A percentile compares a stretch with the other conserved stretches of the same genome.
Conservation (phyloP, 2,113 vertebrate genomes). For the Natator depressus region DNA sequence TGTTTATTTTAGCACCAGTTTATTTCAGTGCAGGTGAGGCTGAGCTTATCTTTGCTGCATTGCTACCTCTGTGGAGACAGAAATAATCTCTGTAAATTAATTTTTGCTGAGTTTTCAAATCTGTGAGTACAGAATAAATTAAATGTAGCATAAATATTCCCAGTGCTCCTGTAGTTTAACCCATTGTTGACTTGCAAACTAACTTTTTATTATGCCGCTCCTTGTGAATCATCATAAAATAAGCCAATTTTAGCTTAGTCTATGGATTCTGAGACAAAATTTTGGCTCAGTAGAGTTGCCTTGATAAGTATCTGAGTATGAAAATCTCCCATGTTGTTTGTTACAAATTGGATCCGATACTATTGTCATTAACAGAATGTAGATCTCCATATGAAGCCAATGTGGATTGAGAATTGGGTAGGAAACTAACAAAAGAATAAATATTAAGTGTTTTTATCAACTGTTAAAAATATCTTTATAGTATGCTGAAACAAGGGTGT, state of each 20-base stretch:
- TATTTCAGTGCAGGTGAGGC: not conserved
- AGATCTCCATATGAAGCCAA: not conserved
- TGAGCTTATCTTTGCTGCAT: not conserved
- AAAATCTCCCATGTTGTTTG: not conserved
- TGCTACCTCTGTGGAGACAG: not conserved
- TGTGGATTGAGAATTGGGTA: not conserved
- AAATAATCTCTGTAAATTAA: not conserved
- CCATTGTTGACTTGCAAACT: not conserved
- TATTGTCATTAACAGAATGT: fast-evolving
- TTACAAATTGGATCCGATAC: not conserved
- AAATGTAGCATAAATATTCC: not conserved
- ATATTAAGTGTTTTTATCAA: not conserved
- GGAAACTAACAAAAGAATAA: fast-evolving
- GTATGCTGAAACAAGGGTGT: not conserved
- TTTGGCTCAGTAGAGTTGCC: not conserved
- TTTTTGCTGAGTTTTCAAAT: not conserved
- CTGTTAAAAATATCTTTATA: not conserved
- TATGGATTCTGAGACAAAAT: not conserved
- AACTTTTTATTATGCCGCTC: not conserved
- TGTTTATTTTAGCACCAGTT: not conserved
- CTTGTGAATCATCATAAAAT: not conserved
- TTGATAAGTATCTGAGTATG: not conserved
- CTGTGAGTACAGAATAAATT: not conserved
- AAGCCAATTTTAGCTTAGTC: not conserved
- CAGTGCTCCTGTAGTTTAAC: not conserved